phyloP scores from a whole-genome alignment of 2,113 vertebrate species.

The Rhinichthys klamathensis region DNA sequence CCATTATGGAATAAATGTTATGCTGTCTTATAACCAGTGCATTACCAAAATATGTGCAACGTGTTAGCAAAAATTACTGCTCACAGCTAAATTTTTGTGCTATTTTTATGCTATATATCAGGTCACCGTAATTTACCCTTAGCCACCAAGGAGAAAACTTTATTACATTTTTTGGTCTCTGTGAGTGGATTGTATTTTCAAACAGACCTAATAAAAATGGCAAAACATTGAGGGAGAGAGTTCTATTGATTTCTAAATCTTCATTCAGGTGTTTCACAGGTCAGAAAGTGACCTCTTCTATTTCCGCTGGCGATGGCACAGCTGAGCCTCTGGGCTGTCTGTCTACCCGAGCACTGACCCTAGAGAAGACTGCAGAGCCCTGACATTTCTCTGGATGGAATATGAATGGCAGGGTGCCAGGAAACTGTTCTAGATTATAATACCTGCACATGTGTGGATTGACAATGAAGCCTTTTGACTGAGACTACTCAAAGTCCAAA shows the following conservation, averaged over 20 bases:
- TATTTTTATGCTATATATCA: neutral
- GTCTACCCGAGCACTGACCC: constrained; percentile 45
- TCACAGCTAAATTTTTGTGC: neutral
- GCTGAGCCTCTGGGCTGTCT: constrained; percentile 48
- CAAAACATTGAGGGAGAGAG: constrained; percentile 14
- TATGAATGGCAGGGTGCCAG: constrained; percentile 53
- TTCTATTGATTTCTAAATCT: constrained; percentile 51
- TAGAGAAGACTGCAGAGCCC: constrained; percentile 36
- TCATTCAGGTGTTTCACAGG: constrained; percentile 49
- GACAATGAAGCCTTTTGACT: constrained; percentile 23
- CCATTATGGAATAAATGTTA: neutral
- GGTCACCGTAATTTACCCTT: neutral
- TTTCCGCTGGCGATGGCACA: constrained; percentile 45
- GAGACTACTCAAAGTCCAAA: constrained; percentile 24
- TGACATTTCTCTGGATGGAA: constrained; percentile 58
- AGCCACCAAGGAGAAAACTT: neutral
- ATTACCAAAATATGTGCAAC: neutral
- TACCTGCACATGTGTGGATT: constrained; percentile 34
- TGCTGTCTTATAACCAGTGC: neutral
- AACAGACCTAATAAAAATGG: constrained; percentile 2
- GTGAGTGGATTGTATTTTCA: constrained; percentile 24
- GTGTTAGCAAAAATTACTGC: neutral
- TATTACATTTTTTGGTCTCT: neutral
- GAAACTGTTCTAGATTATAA: constrained; percentile 51
- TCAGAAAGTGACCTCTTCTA: constrained; percentile 45